phyloP scores from a whole-genome alignment of 2,797 vertebrate genomes.

The Amblyraja radiata region DNA sequence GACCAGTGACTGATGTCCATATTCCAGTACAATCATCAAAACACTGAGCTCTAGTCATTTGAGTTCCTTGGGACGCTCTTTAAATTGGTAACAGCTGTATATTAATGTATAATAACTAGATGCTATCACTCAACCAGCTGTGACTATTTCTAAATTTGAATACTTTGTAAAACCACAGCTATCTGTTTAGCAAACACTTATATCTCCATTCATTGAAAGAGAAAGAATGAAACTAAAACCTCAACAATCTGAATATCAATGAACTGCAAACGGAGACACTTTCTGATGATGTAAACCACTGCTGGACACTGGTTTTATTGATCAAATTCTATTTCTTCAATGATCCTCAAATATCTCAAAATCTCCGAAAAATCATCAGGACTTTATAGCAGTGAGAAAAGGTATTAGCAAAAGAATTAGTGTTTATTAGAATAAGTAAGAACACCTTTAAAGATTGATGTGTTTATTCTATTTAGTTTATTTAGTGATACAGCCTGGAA shows the following conservation, averaged over 20 bases:
- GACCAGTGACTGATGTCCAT: background rate
- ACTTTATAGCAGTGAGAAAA: background rate
- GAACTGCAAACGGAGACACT: background rate
- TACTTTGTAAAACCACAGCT: background rate
- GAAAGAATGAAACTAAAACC: background rate
- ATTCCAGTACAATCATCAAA: background rate
- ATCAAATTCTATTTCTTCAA: background rate
- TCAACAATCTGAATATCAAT: background rate
- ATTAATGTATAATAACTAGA: slow-evolving; percentile 29
- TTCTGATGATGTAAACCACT: background rate
- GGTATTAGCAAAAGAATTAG: background rate
- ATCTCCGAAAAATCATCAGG: background rate
- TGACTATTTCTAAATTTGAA: background rate
- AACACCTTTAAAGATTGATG: no score
- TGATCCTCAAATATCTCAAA: background rate
- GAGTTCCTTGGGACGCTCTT: background rate
- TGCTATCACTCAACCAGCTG: background rate
- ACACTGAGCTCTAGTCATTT: background rate
- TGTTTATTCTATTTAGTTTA: no score
- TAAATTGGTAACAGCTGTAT: background rate
- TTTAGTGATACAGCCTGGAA: no score
- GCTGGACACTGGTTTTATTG: background rate
- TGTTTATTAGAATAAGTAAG: no score
- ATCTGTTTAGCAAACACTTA: background rate
- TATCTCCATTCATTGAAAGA: background rate